Conservation (phyloP, 2,797 vertebrate genomes). For the Micromesistius poutassou region DNA sequence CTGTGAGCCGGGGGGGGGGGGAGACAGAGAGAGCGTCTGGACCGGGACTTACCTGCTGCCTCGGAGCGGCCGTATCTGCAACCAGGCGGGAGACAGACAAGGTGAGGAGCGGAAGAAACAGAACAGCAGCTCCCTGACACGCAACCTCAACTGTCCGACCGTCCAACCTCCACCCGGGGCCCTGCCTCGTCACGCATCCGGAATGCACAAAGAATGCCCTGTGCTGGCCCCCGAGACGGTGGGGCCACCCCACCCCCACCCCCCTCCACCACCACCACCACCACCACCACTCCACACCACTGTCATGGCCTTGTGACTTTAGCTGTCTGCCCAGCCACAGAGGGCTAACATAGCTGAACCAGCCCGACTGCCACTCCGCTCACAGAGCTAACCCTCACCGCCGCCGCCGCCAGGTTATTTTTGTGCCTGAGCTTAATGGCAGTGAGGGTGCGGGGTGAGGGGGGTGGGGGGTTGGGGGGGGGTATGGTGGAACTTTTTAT, state of each 20-base stretch:
- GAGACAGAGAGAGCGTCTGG: conserved; percentile 15
- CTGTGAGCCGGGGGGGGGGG: conserved; percentile 21
- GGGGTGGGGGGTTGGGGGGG: too few species aligned
- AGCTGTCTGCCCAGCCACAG: conserved; percentile 36
- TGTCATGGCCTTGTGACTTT: conserved; percentile 46
- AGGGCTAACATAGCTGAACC: conserved; percentile 29
- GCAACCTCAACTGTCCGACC: conserved; percentile 58
- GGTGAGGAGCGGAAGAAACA: conserved; percentile 6
- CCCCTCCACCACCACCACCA: neutral
- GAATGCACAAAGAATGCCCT: conserved; percentile 58
- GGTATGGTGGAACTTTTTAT: neutral
- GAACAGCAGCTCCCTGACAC: conserved; percentile 42
- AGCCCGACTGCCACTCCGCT: neutral
- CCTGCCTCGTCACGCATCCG: conserved; percentile 39
- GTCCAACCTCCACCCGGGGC: conserved; percentile 51
- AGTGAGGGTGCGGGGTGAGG: neutral
- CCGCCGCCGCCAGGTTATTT: neutral
- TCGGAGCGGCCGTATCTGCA: conserved; percentile 81
- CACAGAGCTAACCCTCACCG: neutral
- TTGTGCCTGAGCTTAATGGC: neutral
- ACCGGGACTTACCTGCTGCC: conserved; percentile 79
- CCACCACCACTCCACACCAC: neutral
- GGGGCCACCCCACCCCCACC: neutral
- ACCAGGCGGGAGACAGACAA: conserved; percentile 65
- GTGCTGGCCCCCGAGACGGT: neutral